Percentiles rank a stretch among this genome's conserved stretches.
Conservation (phyloP, 2,797 vertebrate genomes). For the Myotis pilosus region DNA sequence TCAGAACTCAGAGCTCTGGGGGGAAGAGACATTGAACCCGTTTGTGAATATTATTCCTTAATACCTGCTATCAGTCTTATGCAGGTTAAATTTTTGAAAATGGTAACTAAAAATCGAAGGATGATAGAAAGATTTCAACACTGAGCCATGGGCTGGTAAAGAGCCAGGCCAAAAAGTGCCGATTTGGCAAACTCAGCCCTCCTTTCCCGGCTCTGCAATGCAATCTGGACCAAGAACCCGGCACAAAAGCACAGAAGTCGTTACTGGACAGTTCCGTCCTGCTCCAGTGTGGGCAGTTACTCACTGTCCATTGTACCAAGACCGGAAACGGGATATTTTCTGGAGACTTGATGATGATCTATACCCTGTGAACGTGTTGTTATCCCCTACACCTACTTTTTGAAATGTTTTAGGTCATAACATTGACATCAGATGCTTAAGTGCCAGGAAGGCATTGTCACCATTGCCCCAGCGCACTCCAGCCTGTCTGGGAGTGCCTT, state of each 20-base stretch:
- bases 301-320: not conserved
- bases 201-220: not conserved
- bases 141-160: not conserved
- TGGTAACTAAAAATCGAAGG: not conserved
- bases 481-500: not conserved
- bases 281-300: not conserved
- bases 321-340: not conserved
- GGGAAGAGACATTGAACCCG: not conserved
- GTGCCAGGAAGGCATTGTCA: not conserved
- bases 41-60: not conserved
- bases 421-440: not conserved
- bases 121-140: not conserved
- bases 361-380: not conserved
- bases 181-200: not conserved
- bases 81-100: not conserved
- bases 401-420: not conserved
- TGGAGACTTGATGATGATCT: not conserved
- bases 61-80: not conserved
- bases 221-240: rapidly evolving
- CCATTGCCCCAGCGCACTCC: not conserved
- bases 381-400: not conserved
- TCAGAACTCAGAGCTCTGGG: not conserved
- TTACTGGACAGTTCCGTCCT: not conserved
- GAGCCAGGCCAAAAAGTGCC: not conserved
- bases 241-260: not conserved